These are phyloP conservation scores for Chromoteleia sp. DNA, from an alignment of 2,888 invertebrate genomes.

Conservation along the genomic window DNA sequence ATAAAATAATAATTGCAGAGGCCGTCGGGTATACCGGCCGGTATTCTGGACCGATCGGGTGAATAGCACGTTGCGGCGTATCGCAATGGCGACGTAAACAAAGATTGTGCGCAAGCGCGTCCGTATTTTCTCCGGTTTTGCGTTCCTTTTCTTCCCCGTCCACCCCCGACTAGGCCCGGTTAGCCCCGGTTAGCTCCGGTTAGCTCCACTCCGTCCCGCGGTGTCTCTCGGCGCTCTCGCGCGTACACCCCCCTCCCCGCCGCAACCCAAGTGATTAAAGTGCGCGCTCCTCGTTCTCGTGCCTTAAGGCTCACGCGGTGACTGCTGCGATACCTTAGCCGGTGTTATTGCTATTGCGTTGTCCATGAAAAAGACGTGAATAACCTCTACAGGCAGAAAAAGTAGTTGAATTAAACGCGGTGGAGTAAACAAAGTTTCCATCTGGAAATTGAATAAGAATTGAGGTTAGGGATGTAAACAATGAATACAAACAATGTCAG, in stretches of 20 bases:
- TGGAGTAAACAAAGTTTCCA: background rate
- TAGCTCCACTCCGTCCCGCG: slow-evolving; percentile 37
- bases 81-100: slow-evolving; percentile 82
- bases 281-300: slow-evolving; percentile 57
- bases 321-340: slow-evolving; percentile 53
- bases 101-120: slow-evolving; percentile 79
- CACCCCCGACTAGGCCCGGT: slow-evolving; percentile 48
- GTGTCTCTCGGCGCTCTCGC: slow-evolving; percentile 5
- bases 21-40: slow-evolving; percentile 65
- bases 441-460: background rate
- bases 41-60: slow-evolving; percentile 63
- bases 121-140: slow-evolving; percentile 59
- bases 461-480: slow-evolving; percentile 5
- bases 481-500: background rate
- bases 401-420: slow-evolving; percentile 35
- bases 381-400: slow-evolving; percentile 36
- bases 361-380: slow-evolving; percentile 56
- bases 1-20: slow-evolving; percentile 46
- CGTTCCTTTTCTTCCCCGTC: slow-evolving; percentile 27
- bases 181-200: slow-evolving; percentile 57
- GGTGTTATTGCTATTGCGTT: slow-evolving; percentile 55
- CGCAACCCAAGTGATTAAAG: slow-evolving; percentile 57
- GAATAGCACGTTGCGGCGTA: slow-evolving; percentile 68
- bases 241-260: background rate
- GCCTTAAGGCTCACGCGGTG: slow-evolving; percentile 65